Evolutionary conservation across 1,140 invertebrate genomes (phyloP).

Genomic region (Drosophila bipectinata): DNA sequence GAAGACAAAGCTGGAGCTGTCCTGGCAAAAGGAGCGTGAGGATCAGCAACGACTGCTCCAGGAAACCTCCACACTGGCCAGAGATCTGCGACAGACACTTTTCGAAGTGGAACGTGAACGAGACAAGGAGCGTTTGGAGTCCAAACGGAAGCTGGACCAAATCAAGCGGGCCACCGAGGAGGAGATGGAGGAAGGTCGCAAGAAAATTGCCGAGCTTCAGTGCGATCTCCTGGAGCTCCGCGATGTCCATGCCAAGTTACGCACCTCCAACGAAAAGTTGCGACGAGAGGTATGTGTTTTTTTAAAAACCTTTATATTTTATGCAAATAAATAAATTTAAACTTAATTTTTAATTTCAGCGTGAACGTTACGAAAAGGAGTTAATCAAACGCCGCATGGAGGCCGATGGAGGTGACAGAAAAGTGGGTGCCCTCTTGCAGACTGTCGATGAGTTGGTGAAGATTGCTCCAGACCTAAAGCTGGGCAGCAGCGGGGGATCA

Average conservation of each 20-base stretch:
- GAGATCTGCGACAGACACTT: slow-evolving; percentile 93
- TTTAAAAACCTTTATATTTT: not conserved
- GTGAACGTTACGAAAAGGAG: slow-evolving; percentile 92
- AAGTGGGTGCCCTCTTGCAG: slow-evolving; percentile 86
- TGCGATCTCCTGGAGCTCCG: slow-evolving; percentile 94
- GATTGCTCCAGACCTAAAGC: slow-evolving; percentile 88
- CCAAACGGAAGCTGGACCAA: slow-evolving; percentile 93
- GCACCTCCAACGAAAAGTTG: slow-evolving; percentile 96
- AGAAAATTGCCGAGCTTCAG: slow-evolving; percentile 92
- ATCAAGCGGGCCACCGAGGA: slow-evolving; percentile 93
- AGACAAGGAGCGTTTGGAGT: slow-evolving; percentile 94
- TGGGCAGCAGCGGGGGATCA: slow-evolving; percentile 65
- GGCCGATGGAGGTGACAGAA: slow-evolving; percentile 80
- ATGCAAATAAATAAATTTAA: not conserved
- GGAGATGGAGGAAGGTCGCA: slow-evolving; percentile 94
- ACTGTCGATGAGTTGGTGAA: slow-evolving; percentile 91
- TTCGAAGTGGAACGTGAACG: slow-evolving; percentile 95
- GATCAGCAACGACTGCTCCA: slow-evolving; percentile 95
- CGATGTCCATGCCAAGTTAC: slow-evolving; percentile 95
- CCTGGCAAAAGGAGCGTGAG: slow-evolving; percentile 97
- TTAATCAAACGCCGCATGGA: slow-evolving; percentile 88
- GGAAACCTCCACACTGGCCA: slow-evolving; percentile 95
- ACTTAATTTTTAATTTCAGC: slow-evolving; percentile 67
- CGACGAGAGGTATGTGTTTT: slow-evolving; percentile 87
- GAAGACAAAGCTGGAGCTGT: slow-evolving; percentile 94